Evolutionary conservation across 1,140 invertebrate genomes (phyloP), one percentile per base, ranked within the genome.

Genomic region (Camponotus pennsylvanicus): DNA sequence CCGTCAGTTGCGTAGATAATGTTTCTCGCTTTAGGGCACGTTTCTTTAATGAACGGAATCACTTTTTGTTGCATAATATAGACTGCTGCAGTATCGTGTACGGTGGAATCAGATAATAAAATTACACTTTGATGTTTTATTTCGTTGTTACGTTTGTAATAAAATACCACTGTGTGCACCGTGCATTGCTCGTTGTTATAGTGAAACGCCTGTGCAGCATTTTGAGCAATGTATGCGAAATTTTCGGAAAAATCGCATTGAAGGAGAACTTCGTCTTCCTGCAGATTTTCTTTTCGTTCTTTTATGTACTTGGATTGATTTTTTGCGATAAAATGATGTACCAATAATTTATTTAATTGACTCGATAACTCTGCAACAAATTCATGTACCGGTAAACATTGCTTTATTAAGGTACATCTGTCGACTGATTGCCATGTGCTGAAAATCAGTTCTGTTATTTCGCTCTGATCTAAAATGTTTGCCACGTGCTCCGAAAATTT

Each of bases 161-260:
- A 69, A 21, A n/a, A 21, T 0, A 69, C 66, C 2, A 69, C 34
- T 15, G 63, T 34, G 40, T 45, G 5, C 15, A 79, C 40, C 0
- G 63, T 64, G 32, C 15, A 15, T 21, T 79, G 76, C 55, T 55
- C 40, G 55, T 66, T 79, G n/a, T 66, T 79, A 15, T 21, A 64
- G 21, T 79, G 63, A 37, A 67, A 79, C 34, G 21, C 32, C 4
- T 63, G 76, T 3, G 45, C 76, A 52, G 59, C 59, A 13, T 63
- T 32, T 63, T 63, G 32, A 0, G 21, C 59, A 27, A 63, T 27
- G 27, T 32, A 63, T 8, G 59, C 59, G 9, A 32, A 63, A 32
- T 63, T 63, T 34, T 63, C 59, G 59, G n/a, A 27, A 32, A 63
- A 63, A 11, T 63, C 32, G 21, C 8, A 32, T 9, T 63, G 59